Percentiles rank a stretch among this genome's conserved stretches.
These are phyloP conservation scores for Epinephelus moara DNA, from an alignment of 2,113 vertebrate species.

Conservation along the genomic window DNA sequence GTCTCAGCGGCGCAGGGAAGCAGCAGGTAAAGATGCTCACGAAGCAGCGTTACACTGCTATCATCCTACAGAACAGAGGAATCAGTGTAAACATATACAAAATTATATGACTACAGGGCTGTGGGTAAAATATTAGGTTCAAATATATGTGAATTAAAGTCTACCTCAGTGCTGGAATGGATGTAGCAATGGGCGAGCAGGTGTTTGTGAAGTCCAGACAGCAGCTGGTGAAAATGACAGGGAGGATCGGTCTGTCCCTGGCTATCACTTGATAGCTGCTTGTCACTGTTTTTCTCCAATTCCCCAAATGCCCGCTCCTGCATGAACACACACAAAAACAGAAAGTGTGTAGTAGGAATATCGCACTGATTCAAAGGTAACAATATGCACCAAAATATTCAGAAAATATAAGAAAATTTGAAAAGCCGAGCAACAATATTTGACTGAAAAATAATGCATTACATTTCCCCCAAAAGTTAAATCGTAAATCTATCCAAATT, in stretches of 20 bases:
- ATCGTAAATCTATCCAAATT: too few species aligned
- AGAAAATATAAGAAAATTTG: neutral
- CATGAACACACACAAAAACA: slow-evolving; percentile 20
- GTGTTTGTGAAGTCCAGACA: slow-evolving; percentile 87
- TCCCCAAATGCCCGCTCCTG: slow-evolving; percentile 88
- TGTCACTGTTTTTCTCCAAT: slow-evolving; percentile 89
- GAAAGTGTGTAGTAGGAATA: neutral
- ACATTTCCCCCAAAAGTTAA: neutral
- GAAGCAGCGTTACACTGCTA: slow-evolving; percentile 82
- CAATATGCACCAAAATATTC: neutral
- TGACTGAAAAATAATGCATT: neutral
- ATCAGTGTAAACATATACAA: slow-evolving; percentile 8
- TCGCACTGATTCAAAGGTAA: neutral
- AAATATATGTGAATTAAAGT: neutral
- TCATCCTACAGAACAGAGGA: slow-evolving; percentile 75
- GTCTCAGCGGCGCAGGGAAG: slow-evolving; percentile 85
- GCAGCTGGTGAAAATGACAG: slow-evolving; percentile 86
- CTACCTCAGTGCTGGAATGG: slow-evolving; percentile 78
- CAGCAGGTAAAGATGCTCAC: slow-evolving; percentile 85
- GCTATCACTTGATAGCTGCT: slow-evolving; percentile 77
- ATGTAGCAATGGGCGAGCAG: slow-evolving; percentile 87
- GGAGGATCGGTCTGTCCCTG: slow-evolving; percentile 83
- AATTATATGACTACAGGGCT: neutral
- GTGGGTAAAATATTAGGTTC: neutral
- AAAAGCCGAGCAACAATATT: neutral